phyloP scores from a whole-genome alignment of 2,113 vertebrate genomes.

The Prinia subflava region DNA sequence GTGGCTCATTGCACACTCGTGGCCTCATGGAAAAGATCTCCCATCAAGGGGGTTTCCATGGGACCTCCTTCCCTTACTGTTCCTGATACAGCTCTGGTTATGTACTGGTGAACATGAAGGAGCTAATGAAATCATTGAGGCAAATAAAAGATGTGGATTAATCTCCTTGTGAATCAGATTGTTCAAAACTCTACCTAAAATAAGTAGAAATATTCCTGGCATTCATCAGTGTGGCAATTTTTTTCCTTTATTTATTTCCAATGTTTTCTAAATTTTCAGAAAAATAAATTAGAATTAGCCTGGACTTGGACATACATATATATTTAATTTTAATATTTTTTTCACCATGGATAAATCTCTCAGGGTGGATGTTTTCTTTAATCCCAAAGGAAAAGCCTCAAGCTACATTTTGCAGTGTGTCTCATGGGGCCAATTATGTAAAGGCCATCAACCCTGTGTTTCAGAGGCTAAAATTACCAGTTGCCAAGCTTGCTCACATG shows the following conservation, averaged over 20 bases:
- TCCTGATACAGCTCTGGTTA: background rate
- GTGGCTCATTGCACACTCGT: accelerated
- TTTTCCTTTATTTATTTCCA: background rate
- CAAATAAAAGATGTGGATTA: background rate
- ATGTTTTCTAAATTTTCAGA: background rate
- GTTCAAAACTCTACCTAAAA: background rate
- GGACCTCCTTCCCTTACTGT: background rate
- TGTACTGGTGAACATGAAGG: background rate
- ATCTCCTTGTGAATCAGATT: background rate
- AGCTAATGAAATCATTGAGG: background rate
- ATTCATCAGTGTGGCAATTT: background rate
- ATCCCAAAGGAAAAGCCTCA: background rate
- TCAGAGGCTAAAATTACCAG: background rate
- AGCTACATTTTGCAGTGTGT: background rate
- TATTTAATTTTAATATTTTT: background rate
- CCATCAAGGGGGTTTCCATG: background rate
- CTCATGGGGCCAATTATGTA: conserved; percentile 45
- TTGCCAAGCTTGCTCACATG: conserved; percentile 5
- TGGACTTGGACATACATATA: background rate
- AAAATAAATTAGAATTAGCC: background rate
- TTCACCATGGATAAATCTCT: background rate
- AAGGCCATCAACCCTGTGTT: conserved; percentile 16
- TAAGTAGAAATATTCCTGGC: background rate
- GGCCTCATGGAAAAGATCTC: background rate
- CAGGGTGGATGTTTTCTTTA: background rate